A percentile compares a stretch with the other conserved stretches of the same genome.
These are phyloP conservation scores for Diabrotica undecimpunctata DNA, from an alignment of 1,140 invertebrate species.

Conservation along the genomic window DNA sequence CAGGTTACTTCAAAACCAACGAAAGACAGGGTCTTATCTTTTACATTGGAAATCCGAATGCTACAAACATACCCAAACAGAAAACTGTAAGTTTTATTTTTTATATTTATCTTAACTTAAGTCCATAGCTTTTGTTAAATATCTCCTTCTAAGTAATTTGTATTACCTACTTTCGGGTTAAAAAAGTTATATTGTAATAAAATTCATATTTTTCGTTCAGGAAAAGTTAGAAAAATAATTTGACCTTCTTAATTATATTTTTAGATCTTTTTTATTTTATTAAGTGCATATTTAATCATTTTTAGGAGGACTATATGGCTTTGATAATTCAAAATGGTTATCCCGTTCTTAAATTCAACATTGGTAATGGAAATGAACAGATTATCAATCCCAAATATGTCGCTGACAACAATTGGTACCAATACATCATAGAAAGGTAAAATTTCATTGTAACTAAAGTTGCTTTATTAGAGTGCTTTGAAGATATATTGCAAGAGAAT, in stretches of 20 bases:
- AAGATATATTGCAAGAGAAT: no score
- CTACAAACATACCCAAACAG: constrained; percentile 60
- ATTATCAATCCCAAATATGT: constrained; percentile 73
- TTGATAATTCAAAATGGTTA: constrained; percentile 85
- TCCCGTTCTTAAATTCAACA: constrained; percentile 79
- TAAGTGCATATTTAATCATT: neutral
- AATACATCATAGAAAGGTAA: constrained; percentile 82
- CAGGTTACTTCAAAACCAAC: constrained; percentile 80
- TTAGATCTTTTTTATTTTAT: no score
- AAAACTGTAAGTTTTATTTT: constrained; percentile 55
- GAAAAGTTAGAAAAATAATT: no score
- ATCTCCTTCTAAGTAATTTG: no score
- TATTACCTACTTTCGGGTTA: no score
- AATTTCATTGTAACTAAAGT: no score
- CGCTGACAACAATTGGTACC: constrained; percentile 86
- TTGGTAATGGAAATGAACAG: constrained; percentile 78
- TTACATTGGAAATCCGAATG: constrained; percentile 86
- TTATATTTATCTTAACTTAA: neutral
- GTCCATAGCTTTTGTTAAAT: no score
- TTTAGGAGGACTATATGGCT: constrained; percentile 87
- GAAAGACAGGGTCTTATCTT: constrained; percentile 78
- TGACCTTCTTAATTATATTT: no score
- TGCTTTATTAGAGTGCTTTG: neutral
- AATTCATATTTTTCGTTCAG: no score
- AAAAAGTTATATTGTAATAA: no score